A percentile compares a stretch with the other conserved stretches of the same genome.
Evolutionary conservation across 2,888 invertebrate species (phyloP).

Genomic region (Lasioglossum marginatum): DNA sequence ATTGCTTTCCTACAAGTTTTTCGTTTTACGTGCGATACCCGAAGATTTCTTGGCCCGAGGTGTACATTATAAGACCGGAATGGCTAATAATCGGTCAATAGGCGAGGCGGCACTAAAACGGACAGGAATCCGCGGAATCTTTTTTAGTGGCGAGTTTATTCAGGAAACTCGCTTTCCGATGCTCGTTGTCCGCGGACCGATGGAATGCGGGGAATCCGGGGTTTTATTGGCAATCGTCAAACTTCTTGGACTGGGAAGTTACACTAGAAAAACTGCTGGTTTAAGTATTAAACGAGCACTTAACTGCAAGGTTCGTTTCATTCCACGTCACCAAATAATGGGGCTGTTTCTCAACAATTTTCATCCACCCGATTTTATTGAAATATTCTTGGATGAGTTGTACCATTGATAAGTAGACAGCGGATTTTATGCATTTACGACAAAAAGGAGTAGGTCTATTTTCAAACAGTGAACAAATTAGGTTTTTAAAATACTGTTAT

Average conservation of each 20-base stretch:
- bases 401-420: too few relatives aligned
- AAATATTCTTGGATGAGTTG: too few relatives aligned
- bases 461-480: too few relatives aligned
- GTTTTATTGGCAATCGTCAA: background rate
- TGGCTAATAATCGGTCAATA: background rate
- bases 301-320: background rate
- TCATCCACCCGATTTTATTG: too few relatives aligned
- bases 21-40: background rate
- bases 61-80: background rate
- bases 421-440: too few relatives aligned
- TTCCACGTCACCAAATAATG: background rate
- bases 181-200: background rate
- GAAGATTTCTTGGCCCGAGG: background rate
- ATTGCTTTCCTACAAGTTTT: background rate
- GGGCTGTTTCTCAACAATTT: too few relatives aligned
- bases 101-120: background rate
- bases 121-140: background rate
- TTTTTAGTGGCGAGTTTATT: background rate
- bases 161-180: background rate
- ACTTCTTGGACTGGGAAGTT: background rate
- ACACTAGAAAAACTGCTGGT: background rate
- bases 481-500: too few relatives aligned
- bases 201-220: background rate
- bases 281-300: background rate
- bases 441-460: too few relatives aligned